Base-by-base conservation (phyloP, 2,888 invertebrate species). In the Cephalotes varians region DNA sequence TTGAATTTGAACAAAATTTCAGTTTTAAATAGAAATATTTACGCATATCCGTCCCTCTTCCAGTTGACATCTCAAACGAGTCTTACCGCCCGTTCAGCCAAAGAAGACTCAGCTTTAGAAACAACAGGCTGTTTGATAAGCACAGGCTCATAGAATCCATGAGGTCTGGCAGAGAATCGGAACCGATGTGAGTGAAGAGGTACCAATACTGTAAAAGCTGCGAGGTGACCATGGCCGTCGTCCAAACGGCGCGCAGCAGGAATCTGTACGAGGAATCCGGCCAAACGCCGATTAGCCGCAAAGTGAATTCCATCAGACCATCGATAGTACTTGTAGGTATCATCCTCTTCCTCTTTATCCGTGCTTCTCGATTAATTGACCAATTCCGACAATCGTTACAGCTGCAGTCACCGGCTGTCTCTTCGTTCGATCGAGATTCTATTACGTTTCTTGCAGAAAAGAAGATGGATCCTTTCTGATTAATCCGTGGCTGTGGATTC, bases 261-360 rank as follows among this genome's bases (percentile, higher is more conserved):
- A 77, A 72, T 58, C 10, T 37, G 25, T 28, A 81, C 1, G 81
- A 69, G 25, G 84, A 65, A 54, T 67, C 62, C 21, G 87, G 87
- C 87, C 89, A 88, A 34, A 82, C 5, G 34, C 89, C 88, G 18
- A 88, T 82, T 12, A 87, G 15, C 25, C 83, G 72, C 9, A 88
- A 81, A 44, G 79, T 71, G 37, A 84, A 62, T 69, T 85, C 83
- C 21, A 89, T 67, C 6, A 73, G 81, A 31, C 51, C 47, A 47
- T 64, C 83, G 37, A 88, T 62, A 9, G 37, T 77, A n/a, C 37
- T 81, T 6, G 51, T 56, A 12, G 49, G 25, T 21, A 28, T 47
- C 80, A 73, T 87, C 21, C 9, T 65, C n/a, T 40, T 2, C 54
- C 44, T 58, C 79, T 67, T 54, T 77, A 7, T 69, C 10, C 28